A percentile compares a stretch with the other conserved stretches of the same genome.
Evolutionary conservation across 2,113 vertebrate species (phyloP).

Genomic region (Mesembrinibis cayennensis): DNA sequence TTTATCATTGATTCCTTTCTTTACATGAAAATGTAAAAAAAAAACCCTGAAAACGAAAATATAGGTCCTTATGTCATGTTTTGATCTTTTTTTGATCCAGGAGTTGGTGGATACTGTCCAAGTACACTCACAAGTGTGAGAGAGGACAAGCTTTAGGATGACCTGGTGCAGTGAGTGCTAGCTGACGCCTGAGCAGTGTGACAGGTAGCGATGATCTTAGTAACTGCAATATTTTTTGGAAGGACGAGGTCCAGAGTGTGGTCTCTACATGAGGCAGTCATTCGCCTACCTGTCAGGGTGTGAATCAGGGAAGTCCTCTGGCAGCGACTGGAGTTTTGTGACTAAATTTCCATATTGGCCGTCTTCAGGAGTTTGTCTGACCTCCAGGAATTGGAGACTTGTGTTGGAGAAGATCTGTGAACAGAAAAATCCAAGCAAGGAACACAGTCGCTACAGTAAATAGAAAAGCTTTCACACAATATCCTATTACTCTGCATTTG

Average conservation of each 20-base stretch:
- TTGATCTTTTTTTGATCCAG: neutral
- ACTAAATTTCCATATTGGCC: neutral
- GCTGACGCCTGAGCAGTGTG: neutral
- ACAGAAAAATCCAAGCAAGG: neutral
- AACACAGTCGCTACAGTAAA: accelerated
- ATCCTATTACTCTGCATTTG: neutral
- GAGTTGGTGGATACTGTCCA: neutral
- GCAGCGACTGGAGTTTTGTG: neutral
- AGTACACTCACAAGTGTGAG: too few species aligned
- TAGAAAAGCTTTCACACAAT: neutral
- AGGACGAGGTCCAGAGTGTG: neutral
- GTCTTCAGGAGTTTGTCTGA: neutral
- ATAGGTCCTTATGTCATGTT: neutral
- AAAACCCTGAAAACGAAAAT: neutral
- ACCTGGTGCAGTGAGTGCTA: neutral
- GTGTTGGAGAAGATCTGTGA: neutral
- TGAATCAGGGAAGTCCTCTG: neutral
- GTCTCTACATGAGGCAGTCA: neutral
- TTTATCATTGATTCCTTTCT: neutral
- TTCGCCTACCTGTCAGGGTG: neutral
- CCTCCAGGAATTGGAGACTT: neutral
- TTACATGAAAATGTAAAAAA: neutral
- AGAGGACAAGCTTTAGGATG: neutral
- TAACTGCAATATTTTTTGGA: neutral
- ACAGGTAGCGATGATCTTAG: neutral